These are phyloP conservation scores for Crotalus tigris DNA, from an alignment of 2,113 vertebrate species.

Conservation along the genomic window DNA sequence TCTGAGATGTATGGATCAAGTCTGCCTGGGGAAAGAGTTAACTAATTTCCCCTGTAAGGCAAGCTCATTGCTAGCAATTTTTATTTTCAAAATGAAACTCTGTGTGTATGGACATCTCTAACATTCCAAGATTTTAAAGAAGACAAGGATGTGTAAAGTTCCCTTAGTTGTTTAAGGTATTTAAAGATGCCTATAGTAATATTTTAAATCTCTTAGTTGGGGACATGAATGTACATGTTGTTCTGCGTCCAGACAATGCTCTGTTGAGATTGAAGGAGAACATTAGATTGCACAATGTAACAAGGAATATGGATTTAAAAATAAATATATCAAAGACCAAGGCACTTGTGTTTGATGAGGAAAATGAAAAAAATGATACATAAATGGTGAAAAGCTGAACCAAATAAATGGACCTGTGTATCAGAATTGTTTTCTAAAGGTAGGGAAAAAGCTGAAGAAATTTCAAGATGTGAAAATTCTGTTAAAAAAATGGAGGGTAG, in stretches of 20 bases:
- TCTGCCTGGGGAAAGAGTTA: not conserved
- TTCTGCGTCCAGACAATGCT: not conserved
- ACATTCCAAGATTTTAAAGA: constrained; percentile 28
- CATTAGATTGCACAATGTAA: not conserved
- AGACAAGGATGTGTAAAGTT: not conserved
- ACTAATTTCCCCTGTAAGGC: not conserved
- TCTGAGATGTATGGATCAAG: not conserved
- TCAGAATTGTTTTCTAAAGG: not conserved
- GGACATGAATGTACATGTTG: not conserved
- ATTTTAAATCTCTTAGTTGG: not conserved
- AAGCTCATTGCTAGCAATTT: not conserved
- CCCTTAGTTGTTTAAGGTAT: not conserved
- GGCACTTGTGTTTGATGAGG: not conserved
- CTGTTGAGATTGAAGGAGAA: not conserved
- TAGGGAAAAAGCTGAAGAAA: not conserved
- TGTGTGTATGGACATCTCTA: constrained; percentile 28
- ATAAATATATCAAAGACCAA: not conserved
- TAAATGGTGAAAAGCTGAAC: not conserved
- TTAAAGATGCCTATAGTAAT: not conserved
- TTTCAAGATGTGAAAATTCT: not conserved
- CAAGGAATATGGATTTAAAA: not conserved
- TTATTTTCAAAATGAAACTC: not conserved
- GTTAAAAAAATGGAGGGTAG: not conserved
- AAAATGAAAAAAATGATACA: not conserved
- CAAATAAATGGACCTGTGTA: not conserved